Conservation (phyloP, 2,113 vertebrate species). For the Clupea harengus region DNA sequence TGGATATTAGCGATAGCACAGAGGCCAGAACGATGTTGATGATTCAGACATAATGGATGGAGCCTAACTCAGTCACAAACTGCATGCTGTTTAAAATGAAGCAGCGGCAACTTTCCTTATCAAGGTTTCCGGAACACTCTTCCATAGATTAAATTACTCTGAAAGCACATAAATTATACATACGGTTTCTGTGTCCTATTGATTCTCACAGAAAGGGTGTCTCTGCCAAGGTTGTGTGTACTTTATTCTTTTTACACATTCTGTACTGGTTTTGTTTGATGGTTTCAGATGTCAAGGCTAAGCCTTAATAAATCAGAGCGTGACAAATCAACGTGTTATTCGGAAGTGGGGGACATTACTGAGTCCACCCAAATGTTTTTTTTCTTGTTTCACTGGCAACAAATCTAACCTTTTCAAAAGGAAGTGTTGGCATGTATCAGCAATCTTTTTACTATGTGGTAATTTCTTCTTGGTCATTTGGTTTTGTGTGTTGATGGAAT, state of each 20-base stretch:
- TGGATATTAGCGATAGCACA: background rate
- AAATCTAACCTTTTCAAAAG: background rate
- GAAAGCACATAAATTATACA: slow-evolving; percentile 23
- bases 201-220: background rate
- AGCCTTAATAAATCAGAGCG: background rate
- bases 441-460: background rate
- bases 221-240: too few species aligned
- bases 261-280: background rate
- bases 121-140: slow-evolving; percentile 21
- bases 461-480: background rate
- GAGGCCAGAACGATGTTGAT: background rate
- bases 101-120: slow-evolving; percentile 19
- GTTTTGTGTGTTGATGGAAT: background rate
- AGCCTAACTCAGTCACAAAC: background rate
- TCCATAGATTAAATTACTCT: slow-evolving; percentile 18
- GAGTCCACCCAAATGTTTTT: background rate
- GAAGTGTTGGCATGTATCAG: too few species aligned
- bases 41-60: background rate
- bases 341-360: background rate
- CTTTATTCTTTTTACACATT: background rate
- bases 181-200: slow-evolving; percentile 2
- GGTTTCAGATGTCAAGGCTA: background rate
- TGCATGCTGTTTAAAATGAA: slow-evolving; percentile 29
- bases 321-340: background rate
- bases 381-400: background rate